A percentile compares a stretch with the other conserved stretches of the same genome.
These are phyloP conservation scores for Andrena minutula DNA, from an alignment of 2,888 invertebrate species.

Conservation along the genomic window DNA sequence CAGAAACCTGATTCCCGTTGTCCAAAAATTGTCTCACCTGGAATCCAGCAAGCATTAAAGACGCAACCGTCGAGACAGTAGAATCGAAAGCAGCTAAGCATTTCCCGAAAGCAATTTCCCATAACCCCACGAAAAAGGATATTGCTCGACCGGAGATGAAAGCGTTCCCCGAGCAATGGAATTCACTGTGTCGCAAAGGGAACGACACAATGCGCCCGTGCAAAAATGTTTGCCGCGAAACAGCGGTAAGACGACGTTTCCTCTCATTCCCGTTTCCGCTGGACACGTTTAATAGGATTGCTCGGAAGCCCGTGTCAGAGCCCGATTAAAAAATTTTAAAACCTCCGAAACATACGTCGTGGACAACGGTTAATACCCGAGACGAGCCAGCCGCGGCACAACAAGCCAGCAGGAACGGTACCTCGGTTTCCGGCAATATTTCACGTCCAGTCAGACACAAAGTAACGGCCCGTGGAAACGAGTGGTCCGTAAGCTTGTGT, in stretches of 20 bases:
- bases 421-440: constrained; percentile 30
- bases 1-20: neutral
- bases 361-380: constrained; percentile 11
- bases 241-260: neutral
- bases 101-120: constrained; percentile 14
- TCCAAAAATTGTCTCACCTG: neutral
- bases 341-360: neutral
- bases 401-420: neutral
- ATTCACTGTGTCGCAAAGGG: constrained; percentile 1
- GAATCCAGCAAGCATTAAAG: neutral
- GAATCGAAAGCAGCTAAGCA: neutral
- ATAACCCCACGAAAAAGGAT: constrained; percentile 17
- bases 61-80: neutral
- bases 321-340: constrained; percentile 26
- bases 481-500: constrained; percentile 28
- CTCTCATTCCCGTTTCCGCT: neutral
- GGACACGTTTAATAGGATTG: neutral
- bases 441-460: constrained; percentile 23
- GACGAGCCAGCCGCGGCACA: neutral
- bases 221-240: neutral
- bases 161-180: constrained; percentile 10
- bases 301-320: neutral
- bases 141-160: constrained; percentile 26
- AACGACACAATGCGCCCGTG: neutral
- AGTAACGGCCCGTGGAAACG: constrained; percentile 34